Base-by-base conservation (phyloP, 2,888 invertebrate genomes). In the Nineta flava region DNA sequence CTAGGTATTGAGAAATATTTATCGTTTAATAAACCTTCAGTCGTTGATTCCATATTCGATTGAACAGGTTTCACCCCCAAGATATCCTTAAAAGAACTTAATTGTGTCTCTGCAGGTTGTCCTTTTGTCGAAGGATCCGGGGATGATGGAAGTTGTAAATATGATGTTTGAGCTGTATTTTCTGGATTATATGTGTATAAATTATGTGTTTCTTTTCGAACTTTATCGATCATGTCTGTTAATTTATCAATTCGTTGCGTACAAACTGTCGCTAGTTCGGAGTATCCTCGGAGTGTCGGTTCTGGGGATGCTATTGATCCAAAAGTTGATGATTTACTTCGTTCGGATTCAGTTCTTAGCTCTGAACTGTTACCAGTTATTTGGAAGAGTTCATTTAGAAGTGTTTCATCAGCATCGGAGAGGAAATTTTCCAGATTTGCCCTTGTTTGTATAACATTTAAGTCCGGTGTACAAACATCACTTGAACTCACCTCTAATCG, bases 221-320 rank as follows among this genome's bases (percentile, higher is more conserved):
- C 71, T 58, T 72, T 69, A n/a, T 70, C 66, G 12, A 79, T 77
- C 57, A 75, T 67, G 9, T 70, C 69, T 0, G 72, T 69, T 6
- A 79, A 59, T 51, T 73, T 71, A 2, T 71, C 69, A 44, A 79
- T 79, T 51, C 76, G 67, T 53, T 75, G 69, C 0, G 69, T 69
- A 49, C 74, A 77, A 43, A 67, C 69, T 43, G 71, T 72, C 1
- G 76, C 73, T 12, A 76, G 65, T 53, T 73, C 65, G 1, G 72
- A 67, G 51, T 73, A 75, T 43, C 70, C 69, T 9, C 62, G 46
- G 12, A 61, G 57, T 21, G 62, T 58, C 1, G 63, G 63, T 47
- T 59, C 15, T 21, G 15, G 12, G 6, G 16, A 19, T 32, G 15
- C 9, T n/a, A 13, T 15, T 12, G 32, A 32, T 2, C n/a, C 21